These are phyloP conservation scores for cattle (Bos taurus) DNA, from an alignment of 2,113 vertebrate species.

Conservation along the genomic window ARS-UCD2.0 NC_037336.1:100572501-100573000, in stretches of 20 bases:
- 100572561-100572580: neutral
- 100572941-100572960: neutral
- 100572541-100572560: neutral
- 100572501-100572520: neutral
- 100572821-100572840: neutral
- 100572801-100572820: neutral
- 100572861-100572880: neutral
- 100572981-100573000: neutral
- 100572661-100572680: neutral
- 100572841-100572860: neutral
- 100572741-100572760: neutral
- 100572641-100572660: neutral
- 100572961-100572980: neutral
- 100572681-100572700: neutral
- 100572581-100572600: accelerated
- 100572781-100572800: neutral
- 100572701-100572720: neutral
- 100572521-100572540: accelerated
- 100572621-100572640: neutral
- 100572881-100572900: neutral
- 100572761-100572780: neutral
- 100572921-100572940: neutral
- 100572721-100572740: neutral
- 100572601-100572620: neutral
- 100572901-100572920: neutral